These are phyloP conservation scores for Diphyllodes magnificus DNA, from an alignment of 2,113 vertebrate species.

Conservation along the genomic window DNA sequence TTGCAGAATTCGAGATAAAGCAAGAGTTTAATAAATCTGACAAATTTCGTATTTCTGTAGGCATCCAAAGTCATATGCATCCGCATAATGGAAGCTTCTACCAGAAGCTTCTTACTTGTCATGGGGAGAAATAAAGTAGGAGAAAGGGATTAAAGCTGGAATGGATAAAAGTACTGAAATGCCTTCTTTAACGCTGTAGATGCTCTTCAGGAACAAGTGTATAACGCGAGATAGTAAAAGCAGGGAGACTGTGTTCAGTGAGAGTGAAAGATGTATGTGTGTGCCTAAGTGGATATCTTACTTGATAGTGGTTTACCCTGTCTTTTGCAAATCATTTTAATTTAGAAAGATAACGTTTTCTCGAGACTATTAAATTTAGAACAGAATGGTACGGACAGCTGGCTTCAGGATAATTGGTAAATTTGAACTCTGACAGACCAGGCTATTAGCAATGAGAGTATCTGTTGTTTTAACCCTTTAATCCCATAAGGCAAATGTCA, in stretches of 20 bases:
- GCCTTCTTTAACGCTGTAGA: not conserved
- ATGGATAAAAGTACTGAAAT: not conserved
- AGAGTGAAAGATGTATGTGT: not conserved
- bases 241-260: not conserved
- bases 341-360: constrained; percentile 59
- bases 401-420: constrained; percentile 63
- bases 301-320: not conserved
- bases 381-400: constrained; percentile 49
- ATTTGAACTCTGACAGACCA: constrained; percentile 55
- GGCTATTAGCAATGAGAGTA: constrained; percentile 18
- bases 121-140: not conserved
- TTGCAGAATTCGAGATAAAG: not conserved
- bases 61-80: not conserved
- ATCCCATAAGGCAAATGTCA: not conserved
- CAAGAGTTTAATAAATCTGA: not conserved
- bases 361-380: constrained; percentile 53
- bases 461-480: constrained; percentile 31
- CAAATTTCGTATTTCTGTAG: not conserved
- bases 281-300: not conserved
- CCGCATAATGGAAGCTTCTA: not conserved
- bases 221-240: not conserved
- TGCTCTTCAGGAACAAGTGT: not conserved
- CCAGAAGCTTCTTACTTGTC: not conserved
- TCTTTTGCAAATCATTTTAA: constrained; percentile 40
- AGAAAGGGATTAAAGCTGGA: not conserved